Percentiles rank a stretch among this genome's conserved stretches.
These are phyloP conservation scores for Columbina picui DNA, from an alignment of 2,113 vertebrate species.

Conservation along the genomic window DNA sequence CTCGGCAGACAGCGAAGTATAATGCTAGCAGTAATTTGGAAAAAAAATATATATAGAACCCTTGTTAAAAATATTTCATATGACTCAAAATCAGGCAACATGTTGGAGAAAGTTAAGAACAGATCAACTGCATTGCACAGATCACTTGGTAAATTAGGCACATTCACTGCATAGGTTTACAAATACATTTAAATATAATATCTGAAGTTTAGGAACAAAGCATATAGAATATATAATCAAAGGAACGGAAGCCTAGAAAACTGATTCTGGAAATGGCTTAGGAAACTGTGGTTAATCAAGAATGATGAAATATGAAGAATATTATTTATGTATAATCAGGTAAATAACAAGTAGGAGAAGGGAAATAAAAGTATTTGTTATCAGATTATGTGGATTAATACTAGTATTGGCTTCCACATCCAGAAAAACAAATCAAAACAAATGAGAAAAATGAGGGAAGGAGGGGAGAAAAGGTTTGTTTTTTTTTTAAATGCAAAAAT, in stretches of 20 bases:
- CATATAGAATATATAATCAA: neutral
- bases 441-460: neutral
- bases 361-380: neutral
- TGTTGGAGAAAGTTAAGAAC: neutral
- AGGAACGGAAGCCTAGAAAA: neutral
- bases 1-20: neutral
- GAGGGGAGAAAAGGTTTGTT: neutral
- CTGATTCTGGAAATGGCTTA: neutral
- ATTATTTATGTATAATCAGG: neutral
- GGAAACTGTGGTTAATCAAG: neutral
- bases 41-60: neutral
- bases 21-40: neutral
- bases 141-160: neutral
- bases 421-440: neutral
- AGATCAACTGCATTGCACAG: neutral
- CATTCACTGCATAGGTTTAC: neutral
- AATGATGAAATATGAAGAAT: neutral
- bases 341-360: neutral
- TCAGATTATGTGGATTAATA: rapidly evolving
- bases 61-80: neutral
- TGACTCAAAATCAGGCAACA: neutral
- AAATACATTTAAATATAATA: neutral
- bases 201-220: neutral
- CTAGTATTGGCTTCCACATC: neutral
- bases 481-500: neutral